Percentiles rank a stretch among this genome's conserved stretches.
Conservation (phyloP, 2,888 invertebrate species). For the Calliscelio sp. region DNA sequence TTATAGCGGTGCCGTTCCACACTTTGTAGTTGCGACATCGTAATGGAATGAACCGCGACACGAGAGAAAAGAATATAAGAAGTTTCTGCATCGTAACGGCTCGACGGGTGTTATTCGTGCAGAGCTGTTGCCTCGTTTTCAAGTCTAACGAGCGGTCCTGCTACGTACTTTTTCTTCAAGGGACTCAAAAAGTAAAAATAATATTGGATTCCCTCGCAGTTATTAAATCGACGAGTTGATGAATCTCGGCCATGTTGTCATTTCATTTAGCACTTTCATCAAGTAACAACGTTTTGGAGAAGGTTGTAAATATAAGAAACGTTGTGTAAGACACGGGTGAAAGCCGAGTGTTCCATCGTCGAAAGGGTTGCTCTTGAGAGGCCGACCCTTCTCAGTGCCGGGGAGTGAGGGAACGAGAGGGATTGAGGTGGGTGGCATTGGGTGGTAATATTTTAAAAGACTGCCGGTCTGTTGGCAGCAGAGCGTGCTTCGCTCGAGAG, state of each 20-base stretch:
- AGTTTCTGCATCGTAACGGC: conserved; percentile 52
- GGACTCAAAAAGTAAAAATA: conserved; percentile 36
- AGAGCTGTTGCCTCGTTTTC: conserved; percentile 42
- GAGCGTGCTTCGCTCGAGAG: conserved; percentile 70
- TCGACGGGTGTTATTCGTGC: conserved; percentile 39
- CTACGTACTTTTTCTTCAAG: background rate
- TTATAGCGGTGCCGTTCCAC: conserved; percentile 52
- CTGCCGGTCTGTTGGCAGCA: conserved; percentile 75
- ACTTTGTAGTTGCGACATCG: conserved; percentile 61
- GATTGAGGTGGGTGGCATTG: conserved; percentile 61
- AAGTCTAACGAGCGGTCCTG: conserved; percentile 40
- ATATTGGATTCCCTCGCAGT: conserved; percentile 42
- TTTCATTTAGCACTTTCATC: conserved; percentile 64
- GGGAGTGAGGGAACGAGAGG: background rate
- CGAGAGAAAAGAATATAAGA: conserved; percentile 55
- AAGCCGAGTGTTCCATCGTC: conserved; percentile 53
- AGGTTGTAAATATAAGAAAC: conserved; percentile 66
- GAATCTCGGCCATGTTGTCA: conserved; percentile 60
- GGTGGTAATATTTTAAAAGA: conserved; percentile 77
- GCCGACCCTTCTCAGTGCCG: conserved; percentile 35
- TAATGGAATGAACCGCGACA: conserved; percentile 59
- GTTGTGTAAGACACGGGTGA: conserved; percentile 51
- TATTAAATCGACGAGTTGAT: conserved; percentile 55
- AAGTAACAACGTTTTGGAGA: conserved; percentile 58
- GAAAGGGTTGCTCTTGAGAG: conserved; percentile 67